Evolutionary conservation across 2,888 invertebrate species (phyloP), one percentile per base, ranked within the genome.

Genomic region (Noctua janthe): DNA sequence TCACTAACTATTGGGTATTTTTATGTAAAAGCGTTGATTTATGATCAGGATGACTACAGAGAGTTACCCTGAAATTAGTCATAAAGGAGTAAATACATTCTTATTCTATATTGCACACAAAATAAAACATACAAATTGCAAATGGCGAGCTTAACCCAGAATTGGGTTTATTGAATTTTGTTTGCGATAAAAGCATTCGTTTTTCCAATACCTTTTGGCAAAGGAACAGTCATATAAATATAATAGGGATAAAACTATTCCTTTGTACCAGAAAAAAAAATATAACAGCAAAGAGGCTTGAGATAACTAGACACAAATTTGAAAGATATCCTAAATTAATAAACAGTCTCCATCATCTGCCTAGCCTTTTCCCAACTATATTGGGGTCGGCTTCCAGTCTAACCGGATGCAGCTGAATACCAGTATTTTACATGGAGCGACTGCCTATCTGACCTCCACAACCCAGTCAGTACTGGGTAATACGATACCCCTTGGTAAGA

Each of bases 1-100:
- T 75, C 29, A 54, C 15, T 83, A 43, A 35, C 3, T 39, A 17
- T 54, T 75, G 7, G 29, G 17, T 49, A 6, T 13, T 29, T 81
- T 82, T 39, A 56, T 71, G 29, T 17, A 29, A 29, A 49, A 70
- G 39, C 35, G 83, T 47, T 47, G 35, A 62, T 69, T 62, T 47
- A 74, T 47, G 15, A 20, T 29, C 20, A 15, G 20, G 20, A 73
- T 23, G 1, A n/a, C 13, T 47, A 47, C 47, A 39, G 54, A 39
- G 17, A 17, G 39, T 29, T 29, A 29, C 43, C 54, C 29, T 76
- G 56, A 10, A 20, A 54, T 43, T 54, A 54, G 43, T 74, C 47
- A 35, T 35, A 56, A 74, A 35, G 35, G 17, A 51, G 1, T 51
- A 20, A 17, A 51, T 51, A 51, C 20, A 39, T 39, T 39, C 39